Evolutionary conservation across 2,797 vertebrate genomes (phyloP).

Genomic region (Ptychobarbus kaznakovi): DNA sequence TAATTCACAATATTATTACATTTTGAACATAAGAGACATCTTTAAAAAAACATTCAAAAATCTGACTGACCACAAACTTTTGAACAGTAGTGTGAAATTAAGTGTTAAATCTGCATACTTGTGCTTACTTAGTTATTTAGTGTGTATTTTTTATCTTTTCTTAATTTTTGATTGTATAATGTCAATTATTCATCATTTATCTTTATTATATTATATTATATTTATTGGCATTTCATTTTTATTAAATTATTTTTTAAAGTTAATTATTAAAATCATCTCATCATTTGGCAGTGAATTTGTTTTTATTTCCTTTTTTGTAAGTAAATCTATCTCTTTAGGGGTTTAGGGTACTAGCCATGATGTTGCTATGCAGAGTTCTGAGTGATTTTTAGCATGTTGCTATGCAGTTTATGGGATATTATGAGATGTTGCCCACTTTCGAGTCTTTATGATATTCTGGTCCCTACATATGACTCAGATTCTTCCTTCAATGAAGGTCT

Average conservation of each 20-base stretch:
- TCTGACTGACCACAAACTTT: neutral
- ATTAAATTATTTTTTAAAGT: neutral
- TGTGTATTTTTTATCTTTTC: neutral
- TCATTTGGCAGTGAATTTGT: neutral
- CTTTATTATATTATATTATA: neutral
- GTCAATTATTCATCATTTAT: neutral
- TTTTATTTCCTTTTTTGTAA: neutral
- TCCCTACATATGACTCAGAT: constrained; percentile 30
- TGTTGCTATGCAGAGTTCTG: neutral
- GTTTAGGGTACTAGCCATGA: neutral
- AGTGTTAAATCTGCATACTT: neutral
- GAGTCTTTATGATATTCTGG: neutral
- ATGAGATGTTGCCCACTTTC: constrained; percentile 10
- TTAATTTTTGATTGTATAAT: neutral
- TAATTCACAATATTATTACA: neutral
- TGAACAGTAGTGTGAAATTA: neutral
- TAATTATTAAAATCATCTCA: neutral
- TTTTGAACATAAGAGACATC: neutral
- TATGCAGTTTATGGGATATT: neutral
- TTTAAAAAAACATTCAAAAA: neutral
- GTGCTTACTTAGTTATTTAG: neutral
- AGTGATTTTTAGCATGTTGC: constrained; percentile 7
- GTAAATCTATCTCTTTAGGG: neutral
- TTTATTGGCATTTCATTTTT: neutral
- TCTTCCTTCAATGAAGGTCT: constrained; percentile 13